Percentiles rank a stretch among this genome's conserved stretches.
Conservation (phyloP, 2,888 invertebrate species). For the Spisula solida region DNA sequence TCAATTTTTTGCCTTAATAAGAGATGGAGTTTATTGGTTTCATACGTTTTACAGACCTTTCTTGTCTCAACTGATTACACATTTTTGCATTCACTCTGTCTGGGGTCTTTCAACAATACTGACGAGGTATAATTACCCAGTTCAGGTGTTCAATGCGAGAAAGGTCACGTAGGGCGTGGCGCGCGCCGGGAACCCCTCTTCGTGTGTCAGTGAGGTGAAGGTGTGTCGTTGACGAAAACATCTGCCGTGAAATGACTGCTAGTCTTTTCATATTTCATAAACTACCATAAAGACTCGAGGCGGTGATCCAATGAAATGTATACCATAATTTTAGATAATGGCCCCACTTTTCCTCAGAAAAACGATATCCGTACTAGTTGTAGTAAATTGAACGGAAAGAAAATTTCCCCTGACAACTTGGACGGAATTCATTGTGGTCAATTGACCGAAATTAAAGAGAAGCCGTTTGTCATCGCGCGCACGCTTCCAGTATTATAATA, state of each 20-base stretch:
- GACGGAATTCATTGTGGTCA: neutral
- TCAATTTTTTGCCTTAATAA: conserved; percentile 50
- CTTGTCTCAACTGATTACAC: conserved; percentile 61
- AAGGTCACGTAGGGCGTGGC: conserved; percentile 63
- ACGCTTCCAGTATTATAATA: neutral
- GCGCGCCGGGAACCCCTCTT: conserved; percentile 49
- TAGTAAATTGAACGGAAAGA: neutral
- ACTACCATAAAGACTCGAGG: conserved; percentile 23
- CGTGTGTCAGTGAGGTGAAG: conserved; percentile 48
- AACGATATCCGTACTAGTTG: conserved; percentile 19
- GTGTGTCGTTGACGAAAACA: conserved; percentile 55
- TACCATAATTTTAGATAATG: conserved; percentile 49
- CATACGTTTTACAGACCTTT: conserved; percentile 54
- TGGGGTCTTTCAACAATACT: conserved; percentile 56
- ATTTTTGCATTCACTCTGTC: conserved; percentile 57
- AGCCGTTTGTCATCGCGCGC: neutral
- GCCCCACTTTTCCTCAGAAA: conserved; percentile 43
- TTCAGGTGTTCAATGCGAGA: conserved; percentile 63
- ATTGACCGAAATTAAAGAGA: conserved; percentile 21
- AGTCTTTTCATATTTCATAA: conserved; percentile 55
- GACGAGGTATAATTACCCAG: conserved; percentile 69
- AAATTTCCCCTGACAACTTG: neutral
- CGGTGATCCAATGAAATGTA: conserved; percentile 40
- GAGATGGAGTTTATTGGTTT: conserved; percentile 28
- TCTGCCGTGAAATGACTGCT: conserved; percentile 55